Evolutionary conservation across 2,113 vertebrate species (phyloP).

Genomic region (Heterochromis multidens): DNA sequence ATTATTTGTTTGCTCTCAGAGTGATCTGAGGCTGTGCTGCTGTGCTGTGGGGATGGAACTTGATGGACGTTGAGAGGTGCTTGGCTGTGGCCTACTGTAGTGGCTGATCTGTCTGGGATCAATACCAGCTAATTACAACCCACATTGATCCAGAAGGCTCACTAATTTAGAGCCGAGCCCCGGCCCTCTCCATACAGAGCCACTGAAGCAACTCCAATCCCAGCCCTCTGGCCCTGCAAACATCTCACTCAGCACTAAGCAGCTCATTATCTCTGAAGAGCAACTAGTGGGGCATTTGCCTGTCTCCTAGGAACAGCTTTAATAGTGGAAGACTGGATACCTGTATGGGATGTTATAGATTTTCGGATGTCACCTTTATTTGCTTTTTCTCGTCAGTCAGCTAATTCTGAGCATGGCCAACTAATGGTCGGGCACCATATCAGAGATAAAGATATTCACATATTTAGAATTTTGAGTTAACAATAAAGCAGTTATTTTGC

Average conservation of each 20-base stretch:
- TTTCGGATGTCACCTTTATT: constrained; percentile 3
- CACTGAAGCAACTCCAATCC: constrained; percentile 63
- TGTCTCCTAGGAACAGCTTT: constrained; percentile 33
- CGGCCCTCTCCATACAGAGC: constrained; percentile 44
- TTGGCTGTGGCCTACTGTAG: constrained; percentile 70
- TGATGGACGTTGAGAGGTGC: constrained; percentile 69
- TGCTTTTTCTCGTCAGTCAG: not conserved
- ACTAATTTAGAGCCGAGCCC: constrained; percentile 72
- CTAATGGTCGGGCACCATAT: not conserved
- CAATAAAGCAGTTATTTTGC: not conserved
- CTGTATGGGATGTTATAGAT: constrained; percentile 26
- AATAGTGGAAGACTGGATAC: constrained; percentile 7
- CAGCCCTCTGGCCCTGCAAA: constrained; percentile 60
- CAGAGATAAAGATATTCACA: not conserved
- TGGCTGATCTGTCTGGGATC: constrained; percentile 74
- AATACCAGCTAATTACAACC: constrained; percentile 79
- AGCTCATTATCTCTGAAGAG: constrained; percentile 68
- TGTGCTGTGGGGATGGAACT: constrained; percentile 40
- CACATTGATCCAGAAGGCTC: constrained; percentile 72
- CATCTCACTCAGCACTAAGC: constrained; percentile 70
- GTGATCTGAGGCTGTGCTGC: constrained; percentile 47
- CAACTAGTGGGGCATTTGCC: constrained; percentile 57
- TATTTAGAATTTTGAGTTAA: not conserved
- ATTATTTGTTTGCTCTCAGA: constrained; percentile 66
- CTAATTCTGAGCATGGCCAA: not conserved